A percentile compares a stretch with the other conserved stretches of the same genome.
These are phyloP conservation scores for Astyanax mexicanus DNA, from an alignment of 2,797 vertebrate species.

Conservation along the genomic window DNA sequence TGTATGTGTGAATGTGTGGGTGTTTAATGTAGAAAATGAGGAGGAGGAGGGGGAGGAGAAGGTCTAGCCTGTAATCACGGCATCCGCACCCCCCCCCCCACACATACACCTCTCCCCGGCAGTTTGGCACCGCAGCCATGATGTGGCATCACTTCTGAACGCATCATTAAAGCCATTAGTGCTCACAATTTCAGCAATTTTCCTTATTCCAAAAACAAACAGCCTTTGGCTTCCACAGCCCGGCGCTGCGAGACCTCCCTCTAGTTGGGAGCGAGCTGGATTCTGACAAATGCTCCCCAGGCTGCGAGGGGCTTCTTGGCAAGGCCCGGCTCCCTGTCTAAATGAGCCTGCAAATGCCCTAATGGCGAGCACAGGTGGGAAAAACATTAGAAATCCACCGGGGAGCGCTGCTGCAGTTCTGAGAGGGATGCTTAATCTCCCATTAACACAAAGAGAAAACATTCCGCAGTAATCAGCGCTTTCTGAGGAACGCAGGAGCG, in stretches of 20 bases:
- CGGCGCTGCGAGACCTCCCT: constrained; percentile 60
- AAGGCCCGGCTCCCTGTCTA: constrained; percentile 52
- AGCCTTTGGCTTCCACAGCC: constrained; percentile 59
- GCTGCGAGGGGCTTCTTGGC: constrained; percentile 51
- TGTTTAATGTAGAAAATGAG: neutral
- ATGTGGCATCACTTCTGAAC: constrained; percentile 48
- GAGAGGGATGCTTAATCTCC: constrained; percentile 56
- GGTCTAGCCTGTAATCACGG: constrained; percentile 27
- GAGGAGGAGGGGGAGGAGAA: neutral
- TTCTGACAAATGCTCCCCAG: constrained; percentile 64
- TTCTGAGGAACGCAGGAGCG: neutral
- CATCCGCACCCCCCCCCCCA: constrained; percentile 30
- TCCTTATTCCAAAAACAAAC: constrained; percentile 74
- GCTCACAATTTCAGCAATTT: constrained; percentile 67
- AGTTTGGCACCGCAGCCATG: constrained; percentile 44
- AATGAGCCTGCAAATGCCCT: constrained; percentile 73
- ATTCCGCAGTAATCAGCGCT: constrained; percentile 64
- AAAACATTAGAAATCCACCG: constrained; percentile 61
- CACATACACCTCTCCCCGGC: no score
- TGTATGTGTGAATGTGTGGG: neutral
- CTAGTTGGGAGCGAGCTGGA: constrained; percentile 55
- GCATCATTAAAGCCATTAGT: constrained; percentile 67
- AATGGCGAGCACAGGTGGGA: constrained; percentile 70
- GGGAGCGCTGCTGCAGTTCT: constrained; percentile 57
- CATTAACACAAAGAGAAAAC: constrained; percentile 65